Evolutionary conservation across 2,888 invertebrate genomes (phyloP), one percentile per base, ranked within the genome.

Genomic region (Alsophila aescularia): DNA sequence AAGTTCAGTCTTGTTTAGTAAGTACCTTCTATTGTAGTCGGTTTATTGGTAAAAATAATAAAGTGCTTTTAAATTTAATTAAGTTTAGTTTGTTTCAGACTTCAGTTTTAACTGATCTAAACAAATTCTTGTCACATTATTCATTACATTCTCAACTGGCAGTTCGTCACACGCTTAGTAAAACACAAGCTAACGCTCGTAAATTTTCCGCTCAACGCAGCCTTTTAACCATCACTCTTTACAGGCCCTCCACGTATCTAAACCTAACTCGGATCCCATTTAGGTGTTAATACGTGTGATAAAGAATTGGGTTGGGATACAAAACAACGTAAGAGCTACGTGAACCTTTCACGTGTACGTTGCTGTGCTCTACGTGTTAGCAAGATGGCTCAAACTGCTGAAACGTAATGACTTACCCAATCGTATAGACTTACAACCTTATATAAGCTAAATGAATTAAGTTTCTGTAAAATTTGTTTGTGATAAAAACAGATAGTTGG

Each of bases 311-410:
- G 60, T 59, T 53, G 60, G 60, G 58, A 59, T 62, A 61, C 62
- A 62, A 62, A 50, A 56, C 55, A 60, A 62, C 64, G 66, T 67
- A 66, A 60, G 58, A 58, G 66, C 57, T 65, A 69, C 68, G 62
- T 57, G 66, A 65, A 64, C 68, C 69, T 69, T 66, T 71, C 65
- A 69, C 55, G 48, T 55, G 53, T 59, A 62, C 57, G 58, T 57
- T 60, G 52, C 53, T 57, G 49, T 44, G 40, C 32, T 27, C 32
- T 57, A 58, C 57, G 59, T 60, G 59, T 50, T 36, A 40, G 39
- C 40, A 43, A 37, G 42, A 42, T 27, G 41, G 29, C 54, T 52
- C 57, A 9, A 43, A 55, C 48, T 55, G 31, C 21, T 49, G 54
- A 39, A 51, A 50, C 59, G 40, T 55, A 43, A 55, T 42, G 45